phyloP scores from a whole-genome alignment of 2,888 invertebrate genomes.

The Aleiodes testaceus region DNA sequence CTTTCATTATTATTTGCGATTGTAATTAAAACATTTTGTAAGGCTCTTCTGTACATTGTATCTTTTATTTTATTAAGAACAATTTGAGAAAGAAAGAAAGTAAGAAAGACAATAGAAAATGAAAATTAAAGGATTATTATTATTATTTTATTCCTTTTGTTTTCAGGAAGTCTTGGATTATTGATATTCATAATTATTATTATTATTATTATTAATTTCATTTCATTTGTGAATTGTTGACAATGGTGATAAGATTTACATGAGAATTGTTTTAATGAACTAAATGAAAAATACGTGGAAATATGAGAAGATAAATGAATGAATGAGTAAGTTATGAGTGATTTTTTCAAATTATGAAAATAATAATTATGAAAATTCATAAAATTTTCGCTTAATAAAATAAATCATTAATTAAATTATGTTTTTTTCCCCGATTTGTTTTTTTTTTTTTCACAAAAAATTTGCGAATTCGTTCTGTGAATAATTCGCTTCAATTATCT shows the following conservation, averaged over 20 bases:
- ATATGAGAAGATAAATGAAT: not conserved
- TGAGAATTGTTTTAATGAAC: slow-evolving; percentile 9
- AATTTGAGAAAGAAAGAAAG: slow-evolving; percentile 1
- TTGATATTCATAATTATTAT: not conserved
- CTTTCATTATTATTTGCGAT: slow-evolving; percentile 33
- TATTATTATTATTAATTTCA: not conserved
- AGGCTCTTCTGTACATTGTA: slow-evolving; percentile 71
- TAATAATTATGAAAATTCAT: slow-evolving; percentile 4
- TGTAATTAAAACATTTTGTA: slow-evolving; percentile 63
- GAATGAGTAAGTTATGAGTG: slow-evolving; percentile 7
- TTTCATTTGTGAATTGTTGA: slow-evolving; percentile 29
- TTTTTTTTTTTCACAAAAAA: not conserved
- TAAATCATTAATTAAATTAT: slow-evolving; percentile 15
- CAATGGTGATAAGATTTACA: slow-evolving; percentile 10
- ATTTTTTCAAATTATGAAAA: slow-evolving; percentile 26
- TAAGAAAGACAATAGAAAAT: slow-evolving; percentile 8
- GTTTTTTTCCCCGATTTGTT: not conserved
- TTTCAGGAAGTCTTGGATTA: slow-evolving; percentile 3
- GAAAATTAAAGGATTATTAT: slow-evolving; percentile 1
- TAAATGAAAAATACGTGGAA: slow-evolving; percentile 10
- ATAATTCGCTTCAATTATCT: too few species aligned
- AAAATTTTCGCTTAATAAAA: slow-evolving; percentile 26
- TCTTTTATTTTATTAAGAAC: slow-evolving; percentile 46
- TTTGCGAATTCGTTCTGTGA: too few species aligned
- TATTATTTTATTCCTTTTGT: not conserved